Percentiles rank a stretch among this genome's conserved stretches.
Conservation (phyloP, 2,797 vertebrate genomes). For the Microctenopoma lineatum region DNA sequence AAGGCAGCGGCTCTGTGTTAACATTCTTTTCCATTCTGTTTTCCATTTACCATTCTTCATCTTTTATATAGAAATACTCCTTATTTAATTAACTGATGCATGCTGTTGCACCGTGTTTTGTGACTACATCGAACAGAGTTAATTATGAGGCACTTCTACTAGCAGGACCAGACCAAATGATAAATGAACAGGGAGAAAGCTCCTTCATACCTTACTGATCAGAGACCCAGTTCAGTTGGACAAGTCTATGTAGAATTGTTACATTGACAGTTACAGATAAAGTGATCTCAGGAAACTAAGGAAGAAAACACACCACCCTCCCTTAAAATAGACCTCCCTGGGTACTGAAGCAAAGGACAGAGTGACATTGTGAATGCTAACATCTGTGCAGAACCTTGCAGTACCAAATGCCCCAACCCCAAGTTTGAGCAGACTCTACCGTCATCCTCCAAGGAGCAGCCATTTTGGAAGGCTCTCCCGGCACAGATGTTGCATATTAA, state of each 20-base stretch:
- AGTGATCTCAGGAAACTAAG: conserved; percentile 78
- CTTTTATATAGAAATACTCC: conserved; percentile 18
- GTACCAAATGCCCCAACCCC: conserved; percentile 84
- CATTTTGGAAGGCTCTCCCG: conserved; percentile 88
- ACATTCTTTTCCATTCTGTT: conserved; percentile 29
- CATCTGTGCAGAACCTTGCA: conserved; percentile 87
- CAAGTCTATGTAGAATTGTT: conserved; percentile 65
- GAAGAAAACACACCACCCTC: conserved; percentile 75
- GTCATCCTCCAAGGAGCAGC: conserved; percentile 88
- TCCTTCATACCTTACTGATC: conserved; percentile 68
- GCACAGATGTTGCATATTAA: conserved; percentile 91
- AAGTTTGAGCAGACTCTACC: conserved; percentile 86
- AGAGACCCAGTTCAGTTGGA: conserved; percentile 57
- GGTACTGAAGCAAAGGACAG: conserved; percentile 83
- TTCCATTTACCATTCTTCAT: conserved; percentile 17
- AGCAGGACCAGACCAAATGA: conserved; percentile 36
- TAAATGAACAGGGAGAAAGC: conserved; percentile 52
- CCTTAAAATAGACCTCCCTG: conserved; percentile 84
- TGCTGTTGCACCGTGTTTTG: neutral
- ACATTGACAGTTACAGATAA: conserved; percentile 75
- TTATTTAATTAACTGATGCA: conserved; percentile 21
- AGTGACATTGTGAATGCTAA: conserved; percentile 88
- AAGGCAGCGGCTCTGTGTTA: conserved; percentile 38
- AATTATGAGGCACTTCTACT: conserved; percentile 16
- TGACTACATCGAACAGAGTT: neutral